Evolutionary conservation across 2,888 invertebrate genomes (phyloP).

Genomic region (Actias luna): DNA sequence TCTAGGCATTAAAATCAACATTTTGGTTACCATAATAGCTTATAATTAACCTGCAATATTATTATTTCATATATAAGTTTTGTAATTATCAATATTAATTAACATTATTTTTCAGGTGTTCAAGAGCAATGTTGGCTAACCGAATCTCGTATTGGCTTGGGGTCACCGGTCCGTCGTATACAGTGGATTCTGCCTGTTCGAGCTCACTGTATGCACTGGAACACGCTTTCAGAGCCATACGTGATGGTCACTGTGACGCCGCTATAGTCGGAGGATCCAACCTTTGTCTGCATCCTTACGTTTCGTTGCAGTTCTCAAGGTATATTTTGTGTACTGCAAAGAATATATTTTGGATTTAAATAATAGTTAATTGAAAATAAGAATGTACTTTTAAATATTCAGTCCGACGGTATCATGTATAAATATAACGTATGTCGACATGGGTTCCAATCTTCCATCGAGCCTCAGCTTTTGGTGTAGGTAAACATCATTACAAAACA

Average conservation of each 20-base stretch:
- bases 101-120: conserved; percentile 81
- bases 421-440: too few species aligned
- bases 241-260: conserved; percentile 91
- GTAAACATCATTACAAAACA: too few species aligned
- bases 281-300: conserved; percentile 92
- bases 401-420: too few species aligned
- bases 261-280: conserved; percentile 95
- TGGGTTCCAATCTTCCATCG: too few species aligned
- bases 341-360: not conserved
- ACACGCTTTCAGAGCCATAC: conserved; percentile 88
- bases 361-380: too few species aligned
- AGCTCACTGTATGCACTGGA: conserved; percentile 94
- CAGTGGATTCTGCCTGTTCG: conserved; percentile 97
- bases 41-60: not conserved
- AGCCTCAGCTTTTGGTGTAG: too few species aligned
- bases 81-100: not conserved
- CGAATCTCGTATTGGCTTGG: conserved; percentile 94
- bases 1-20: too few species aligned
- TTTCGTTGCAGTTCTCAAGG: conserved; percentile 93
- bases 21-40: not conserved
- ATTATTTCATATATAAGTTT: not conserved
- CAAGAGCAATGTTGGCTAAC: conserved; percentile 95
- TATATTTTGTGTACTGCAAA: too few species aligned
- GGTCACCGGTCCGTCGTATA: conserved; percentile 93
- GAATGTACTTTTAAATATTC: too few species aligned